Evolutionary conservation across 2,888 invertebrate species (phyloP).

Genomic region (Pachycephus smyrnensis): DNA sequence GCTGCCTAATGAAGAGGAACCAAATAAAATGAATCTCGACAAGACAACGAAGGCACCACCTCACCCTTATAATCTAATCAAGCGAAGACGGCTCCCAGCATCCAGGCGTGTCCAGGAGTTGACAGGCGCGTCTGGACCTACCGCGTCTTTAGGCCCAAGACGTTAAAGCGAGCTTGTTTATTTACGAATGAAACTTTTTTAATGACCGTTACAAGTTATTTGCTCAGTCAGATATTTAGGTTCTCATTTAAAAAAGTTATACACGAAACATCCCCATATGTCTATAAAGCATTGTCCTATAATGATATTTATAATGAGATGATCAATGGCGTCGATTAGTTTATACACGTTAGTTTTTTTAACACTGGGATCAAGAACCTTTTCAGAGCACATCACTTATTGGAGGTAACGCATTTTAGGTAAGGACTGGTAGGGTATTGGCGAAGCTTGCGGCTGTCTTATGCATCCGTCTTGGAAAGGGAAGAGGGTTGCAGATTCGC

Average conservation of each 20-base stretch:
- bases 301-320: background rate
- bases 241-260: background rate
- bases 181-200: background rate
- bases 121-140: background rate
- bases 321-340: background rate
- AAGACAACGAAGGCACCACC: slow-evolving; percentile 7
- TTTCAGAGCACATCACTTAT: background rate
- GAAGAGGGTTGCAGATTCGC: slow-evolving; percentile 26
- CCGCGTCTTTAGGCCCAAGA: background rate
- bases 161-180: background rate
- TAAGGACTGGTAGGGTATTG: background rate
- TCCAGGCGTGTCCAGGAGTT: background rate
- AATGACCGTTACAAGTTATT: background rate
- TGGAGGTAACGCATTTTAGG: background rate
- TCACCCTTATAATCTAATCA: slow-evolving; percentile 21
- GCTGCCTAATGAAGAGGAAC: slow-evolving; percentile 20
- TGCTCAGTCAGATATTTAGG: background rate
- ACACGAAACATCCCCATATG: background rate
- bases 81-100: slow-evolving; percentile 1
- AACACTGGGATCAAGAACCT: background rate
- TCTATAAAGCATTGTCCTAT: background rate
- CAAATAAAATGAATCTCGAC: slow-evolving; percentile 10
- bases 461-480: background rate
- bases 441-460: background rate
- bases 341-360: background rate